These are phyloP conservation scores for Congeria kusceri DNA, from an alignment of 2,888 invertebrate species.

Conservation along the genomic window DNA sequence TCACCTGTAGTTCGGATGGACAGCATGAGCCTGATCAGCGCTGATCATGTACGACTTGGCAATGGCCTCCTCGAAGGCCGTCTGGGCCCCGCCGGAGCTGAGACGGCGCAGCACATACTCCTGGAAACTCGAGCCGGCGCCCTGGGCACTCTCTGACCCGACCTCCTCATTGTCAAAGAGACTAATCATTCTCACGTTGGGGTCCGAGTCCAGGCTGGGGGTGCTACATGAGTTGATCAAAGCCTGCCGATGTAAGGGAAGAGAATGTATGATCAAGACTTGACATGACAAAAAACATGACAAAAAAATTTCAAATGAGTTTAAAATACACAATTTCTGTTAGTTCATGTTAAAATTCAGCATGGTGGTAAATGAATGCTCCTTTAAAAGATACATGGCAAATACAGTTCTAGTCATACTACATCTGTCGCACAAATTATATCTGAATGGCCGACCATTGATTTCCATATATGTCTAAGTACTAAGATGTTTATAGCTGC, in stretches of 20 bases:
- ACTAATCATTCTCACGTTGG: slow-evolving; percentile 85
- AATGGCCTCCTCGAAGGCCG: slow-evolving; percentile 85
- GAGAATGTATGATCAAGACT: too few relatives aligned
- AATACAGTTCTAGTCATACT: too few relatives aligned
- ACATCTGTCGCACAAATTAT: too few relatives aligned
- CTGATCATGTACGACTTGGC: slow-evolving; percentile 86
- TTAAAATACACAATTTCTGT: too few relatives aligned
- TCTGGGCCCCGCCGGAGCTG: slow-evolving; percentile 66
- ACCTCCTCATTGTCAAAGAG: slow-evolving; percentile 86
- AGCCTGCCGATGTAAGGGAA: slow-evolving; percentile 72
- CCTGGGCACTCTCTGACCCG: slow-evolving; percentile 86
- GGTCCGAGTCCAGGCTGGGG: slow-evolving; percentile 80
- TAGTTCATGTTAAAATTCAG: too few relatives aligned
- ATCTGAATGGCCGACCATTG: too few relatives aligned
- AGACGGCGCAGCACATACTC: slow-evolving; percentile 86
- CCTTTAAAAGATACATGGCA: too few relatives aligned
- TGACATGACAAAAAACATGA: too few relatives aligned
- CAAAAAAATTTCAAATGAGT: too few relatives aligned
- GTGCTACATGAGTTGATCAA: slow-evolving; percentile 83
- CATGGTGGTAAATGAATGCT: too few relatives aligned
- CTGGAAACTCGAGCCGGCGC: slow-evolving; percentile 86
- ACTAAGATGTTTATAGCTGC: too few relatives aligned
- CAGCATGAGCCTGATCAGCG: slow-evolving; percentile 86
- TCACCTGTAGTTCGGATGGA: slow-evolving; percentile 86
- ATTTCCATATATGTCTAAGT: too few relatives aligned